Base-by-base conservation (phyloP, 2,888 invertebrate genomes). In the Aspidapion aeneum region DNA sequence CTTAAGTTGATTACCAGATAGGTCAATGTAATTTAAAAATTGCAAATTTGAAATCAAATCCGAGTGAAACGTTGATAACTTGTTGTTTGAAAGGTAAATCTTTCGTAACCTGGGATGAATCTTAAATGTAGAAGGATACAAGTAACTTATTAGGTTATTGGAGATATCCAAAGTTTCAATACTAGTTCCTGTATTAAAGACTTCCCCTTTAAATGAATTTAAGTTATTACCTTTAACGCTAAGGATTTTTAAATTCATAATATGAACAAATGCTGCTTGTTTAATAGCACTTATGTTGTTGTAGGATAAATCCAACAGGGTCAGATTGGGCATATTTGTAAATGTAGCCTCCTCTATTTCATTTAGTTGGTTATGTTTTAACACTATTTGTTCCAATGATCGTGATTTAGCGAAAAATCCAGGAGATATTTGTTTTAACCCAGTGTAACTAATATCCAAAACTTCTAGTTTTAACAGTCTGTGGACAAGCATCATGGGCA, bases 61-160 rank as follows among this genome's bases (percentile, higher is more conserved):
- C 1, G 91, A 90, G 0, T 93, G 93, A 80, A 95, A 94, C 77
- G 90, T 90, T 71, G 89, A 89, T 73, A 95, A 90, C 77, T 89
- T 88, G 78, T 96, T 96, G 68, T 87, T 84, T 0, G 87, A 84
- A 0, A 93, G 86, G 62, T 85, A 84, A 55, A 96, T 87, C 74
- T 85, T 83, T 68, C 86, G 85, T 19, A 96, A 78, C 18, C 91
- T 83, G 0, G 93, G 92, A 78, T 94, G 94, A 66, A 93, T 91
- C 75, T 90, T 86, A 76, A 94, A 94, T 17, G 93, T 91, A 0
- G 92, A 92, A 1, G 93, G 91, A 71, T 92, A 93, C 51, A 94
- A 80, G 75, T 93, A 91, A 73, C 89, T 90, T 51, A 95, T 82
- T 74, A 90, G 87, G 80, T 94, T 94, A 69, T 90, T 82, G 0